These are phyloP conservation scores for Oceanodroma tethys DNA, from an alignment of 2,113 vertebrate genomes.

Conservation along the genomic window DNA sequence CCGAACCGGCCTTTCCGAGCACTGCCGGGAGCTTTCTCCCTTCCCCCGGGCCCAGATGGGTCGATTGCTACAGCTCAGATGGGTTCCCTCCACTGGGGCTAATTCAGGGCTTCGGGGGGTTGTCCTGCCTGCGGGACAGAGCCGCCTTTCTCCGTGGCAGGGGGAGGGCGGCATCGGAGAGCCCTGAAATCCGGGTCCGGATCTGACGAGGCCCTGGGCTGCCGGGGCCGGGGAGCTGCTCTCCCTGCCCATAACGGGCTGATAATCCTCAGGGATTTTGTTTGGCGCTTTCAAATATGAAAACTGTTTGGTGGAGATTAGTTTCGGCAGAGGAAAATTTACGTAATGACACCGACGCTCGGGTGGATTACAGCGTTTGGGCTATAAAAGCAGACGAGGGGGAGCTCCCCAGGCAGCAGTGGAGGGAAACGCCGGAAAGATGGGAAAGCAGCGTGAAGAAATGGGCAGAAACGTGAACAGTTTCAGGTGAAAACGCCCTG, in stretches of 20 bases:
- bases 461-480: neutral
- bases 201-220: fast-evolving
- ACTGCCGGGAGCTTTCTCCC: neutral
- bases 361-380: neutral
- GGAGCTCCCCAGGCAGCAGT: neutral
- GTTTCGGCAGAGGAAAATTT: neutral
- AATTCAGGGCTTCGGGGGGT: neutral
- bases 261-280: neutral
- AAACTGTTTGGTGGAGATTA: neutral
- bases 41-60: neutral
- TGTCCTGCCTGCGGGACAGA: neutral
- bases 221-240: neutral
- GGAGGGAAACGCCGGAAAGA: neutral
- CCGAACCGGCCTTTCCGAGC: fast-evolving
- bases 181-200: neutral
- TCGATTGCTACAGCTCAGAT: neutral
- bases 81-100: neutral
- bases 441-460: neutral
- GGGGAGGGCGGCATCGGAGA: neutral
- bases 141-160: neutral
- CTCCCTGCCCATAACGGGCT: neutral
- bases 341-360: fast-evolving
- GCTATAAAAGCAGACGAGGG: neutral
- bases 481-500: neutral
- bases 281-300: neutral